Base-by-base conservation (phyloP, 2,888 invertebrate species). In the Morinoia aosen region DNA sequence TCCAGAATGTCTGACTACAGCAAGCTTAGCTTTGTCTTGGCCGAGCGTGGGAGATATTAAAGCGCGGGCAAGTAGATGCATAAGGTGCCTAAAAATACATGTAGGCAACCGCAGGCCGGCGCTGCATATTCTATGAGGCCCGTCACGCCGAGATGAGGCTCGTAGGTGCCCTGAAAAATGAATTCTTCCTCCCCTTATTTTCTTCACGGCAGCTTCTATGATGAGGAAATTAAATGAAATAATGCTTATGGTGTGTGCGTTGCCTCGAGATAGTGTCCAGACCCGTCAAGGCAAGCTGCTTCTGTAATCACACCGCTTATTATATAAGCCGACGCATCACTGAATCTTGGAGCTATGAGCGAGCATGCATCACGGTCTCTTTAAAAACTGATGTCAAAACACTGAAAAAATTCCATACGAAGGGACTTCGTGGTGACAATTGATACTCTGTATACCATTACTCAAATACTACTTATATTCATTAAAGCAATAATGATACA, bases 171-270 rank as follows among this genome's bases (percentile, higher is more conserved):
- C 25, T 33, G 33, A 76, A 76, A 76, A 76, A 76, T 76, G 76
- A 33, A 76, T 76, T 33, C 33, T 76, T 76, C 76, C 76, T 76
- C 33, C 8, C 8, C 25, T 76, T 76, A 33, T 33, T 10, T 33
- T 76, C 76, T 8, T 33, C 33, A 33, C 76, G 10, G 76, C 2
- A 76, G 76, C 76, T 76, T 76, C 76, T 7, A 76, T 33, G 76
- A 76, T 76, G 76, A 76, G 76, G 76, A 76, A 76, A 76, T 76
- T 76, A 76, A 76, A 76, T 76, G 76, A 76, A 76, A 76, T 76
- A 76, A 76, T 76, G 76, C 76, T 76, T 25, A 76, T 76, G 76
- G 10, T 76, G 76, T 76, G 76, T 76, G 33, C 33, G 76, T 33
- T 61, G 16, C 14, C 33, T 25, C 76, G 76, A 76, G 76, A 76